Evolutionary conservation across 2,888 invertebrate genomes (phyloP), one percentile per base, ranked within the genome.

Genomic region (Hemaris fuciformis): DNA sequence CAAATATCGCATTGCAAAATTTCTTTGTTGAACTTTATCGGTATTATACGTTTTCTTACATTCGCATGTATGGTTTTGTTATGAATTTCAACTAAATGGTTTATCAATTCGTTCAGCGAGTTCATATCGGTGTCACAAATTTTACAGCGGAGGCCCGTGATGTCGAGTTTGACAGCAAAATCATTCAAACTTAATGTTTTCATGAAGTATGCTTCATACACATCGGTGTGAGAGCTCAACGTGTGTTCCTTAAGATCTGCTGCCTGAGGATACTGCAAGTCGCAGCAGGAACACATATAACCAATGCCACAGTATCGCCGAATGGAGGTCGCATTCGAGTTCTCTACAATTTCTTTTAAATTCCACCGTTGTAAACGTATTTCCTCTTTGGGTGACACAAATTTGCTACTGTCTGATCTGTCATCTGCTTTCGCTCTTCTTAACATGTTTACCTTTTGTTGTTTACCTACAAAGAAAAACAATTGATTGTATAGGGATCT

Each of bases 81-180:
- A 20, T 91, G 91, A 13, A 81, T 76, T 15, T 76, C 79, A 0
- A 69, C 76, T 0, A 91, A 48, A 62, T 91, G 91, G 0, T 72
- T 75, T 63, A 89, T 90, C 2, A 91, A 46, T 41, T 69, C 78
- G 0, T 76, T 34, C 58, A 91, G 84, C 0, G 75, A 64, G 6
- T 84, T 77, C 1, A 76, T 62, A 0, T 70, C 76, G 0, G 64
- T 31, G 0, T 77, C 65, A 56, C 91, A 91, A 0, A 89, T 46
- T 0, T 72, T 85, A 64, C 91, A 91, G 61, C 78, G 75, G 0
- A 91, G 27, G 42, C 89, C 81, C 0, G 88, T 85, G 20, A 90
- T 90, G 57, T 91, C 91, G 20, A 91, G 76, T 83, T 91, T 91
- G 4, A 89, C 76, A 0, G 87, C 83, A n/a, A 91, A 53, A 18